Conservation (phyloP, 2,797 vertebrate species). For the Danio jaintianensis region DNA sequence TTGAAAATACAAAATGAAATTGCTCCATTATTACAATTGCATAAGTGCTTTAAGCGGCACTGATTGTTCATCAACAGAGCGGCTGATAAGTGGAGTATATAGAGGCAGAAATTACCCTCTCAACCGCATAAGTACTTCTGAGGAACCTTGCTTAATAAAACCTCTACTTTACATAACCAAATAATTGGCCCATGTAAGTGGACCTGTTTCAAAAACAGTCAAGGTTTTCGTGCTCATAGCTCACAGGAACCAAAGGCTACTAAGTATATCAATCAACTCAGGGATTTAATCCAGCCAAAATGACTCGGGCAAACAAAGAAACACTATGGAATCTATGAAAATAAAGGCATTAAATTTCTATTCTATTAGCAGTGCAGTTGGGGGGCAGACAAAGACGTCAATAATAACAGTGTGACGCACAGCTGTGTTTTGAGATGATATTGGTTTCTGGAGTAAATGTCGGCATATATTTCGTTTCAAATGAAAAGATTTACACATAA, state of each 20-base stretch:
- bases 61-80: slow-evolving; percentile 40
- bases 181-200: slow-evolving; percentile 36
- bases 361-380: not conserved
- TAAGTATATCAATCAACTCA: slow-evolving; percentile 2
- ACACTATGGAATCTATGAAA: not conserved
- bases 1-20: slow-evolving; percentile 19
- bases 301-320: not conserved
- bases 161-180: slow-evolving; percentile 44
- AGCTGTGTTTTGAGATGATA: not conserved
- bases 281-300: not conserved
- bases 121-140: slow-evolving; percentile 31
- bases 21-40: slow-evolving; percentile 30
- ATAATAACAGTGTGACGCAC: not conserved
- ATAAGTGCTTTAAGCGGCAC: slow-evolving; percentile 13
- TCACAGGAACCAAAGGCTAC: not conserved
- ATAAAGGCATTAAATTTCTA: not conserved
- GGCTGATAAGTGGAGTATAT: slow-evolving; percentile 23
- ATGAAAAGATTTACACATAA: not conserved
- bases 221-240: not conserved
- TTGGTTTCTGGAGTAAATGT: not conserved
- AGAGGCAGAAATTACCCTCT: slow-evolving; percentile 47
- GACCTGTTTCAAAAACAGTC: not conserved
- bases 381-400: not conserved
- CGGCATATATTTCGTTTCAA: not conserved
- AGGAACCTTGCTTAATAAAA: slow-evolving; percentile 40